Conservation (phyloP, 2,113 vertebrate species). For the Panurus biarmicus region DNA sequence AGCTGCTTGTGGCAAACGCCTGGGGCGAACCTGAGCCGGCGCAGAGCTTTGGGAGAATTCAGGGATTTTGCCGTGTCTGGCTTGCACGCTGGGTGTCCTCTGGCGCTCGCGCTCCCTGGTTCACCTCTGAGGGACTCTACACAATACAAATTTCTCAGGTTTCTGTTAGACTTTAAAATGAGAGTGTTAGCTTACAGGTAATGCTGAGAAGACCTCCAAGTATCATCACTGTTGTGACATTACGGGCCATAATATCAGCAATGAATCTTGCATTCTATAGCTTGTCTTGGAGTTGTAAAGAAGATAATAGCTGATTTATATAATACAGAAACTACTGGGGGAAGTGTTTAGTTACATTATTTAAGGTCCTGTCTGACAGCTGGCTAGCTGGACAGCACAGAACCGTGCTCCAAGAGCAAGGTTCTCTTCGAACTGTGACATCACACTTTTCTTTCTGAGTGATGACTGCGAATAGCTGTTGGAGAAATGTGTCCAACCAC, state of each 20-base stretch:
- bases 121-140: neutral
- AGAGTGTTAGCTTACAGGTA: neutral
- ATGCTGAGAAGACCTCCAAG: neutral
- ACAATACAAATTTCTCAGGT: neutral
- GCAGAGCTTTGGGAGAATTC: neutral
- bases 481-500: constrained; percentile 37
- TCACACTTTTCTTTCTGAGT: constrained; percentile 17
- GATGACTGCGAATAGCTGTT: constrained; percentile 40
- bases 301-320: neutral
- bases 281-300: neutral
- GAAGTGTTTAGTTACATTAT: neutral
- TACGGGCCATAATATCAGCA: neutral
- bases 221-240: neutral
- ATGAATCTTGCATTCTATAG: neutral
- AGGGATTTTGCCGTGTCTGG: neutral
- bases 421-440: neutral
- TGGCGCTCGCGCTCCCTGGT: neutral
- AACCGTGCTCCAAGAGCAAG: neutral
- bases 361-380: constrained; percentile 7
- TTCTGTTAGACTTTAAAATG: neutral
- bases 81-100: neutral
- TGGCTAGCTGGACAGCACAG: neutral
- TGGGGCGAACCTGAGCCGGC: neutral
- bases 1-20: neutral
- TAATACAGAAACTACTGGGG: neutral